Evolutionary conservation across 2,797 vertebrate genomes (phyloP), one percentile per base, ranked within the genome.

Genomic region (Hippoglossus hippoglossus): DNA sequence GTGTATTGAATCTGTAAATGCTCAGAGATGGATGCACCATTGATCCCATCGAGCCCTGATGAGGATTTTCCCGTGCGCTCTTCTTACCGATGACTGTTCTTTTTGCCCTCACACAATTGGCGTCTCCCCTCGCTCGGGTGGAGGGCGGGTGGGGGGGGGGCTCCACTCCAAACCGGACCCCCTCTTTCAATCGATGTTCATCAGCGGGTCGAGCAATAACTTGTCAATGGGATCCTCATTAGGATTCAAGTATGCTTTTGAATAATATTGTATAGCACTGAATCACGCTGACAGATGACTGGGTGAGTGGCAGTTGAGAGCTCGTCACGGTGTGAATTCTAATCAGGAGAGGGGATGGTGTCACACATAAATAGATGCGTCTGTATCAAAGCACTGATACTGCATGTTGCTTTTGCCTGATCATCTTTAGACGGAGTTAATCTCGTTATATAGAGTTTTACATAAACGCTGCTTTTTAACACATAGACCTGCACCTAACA

Each of bases 191-290:
- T 91, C 87, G 71, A 91, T 90, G 79, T 85, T 83, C 90, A 89
- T 90, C 91, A 87, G 67, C 21, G 53, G 75, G 65, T 70, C 71
- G 2, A 34, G 87, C 88, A 83, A 87, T 87, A 89, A 77, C 69
- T 84, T 86, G 89, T 91, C 91, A 90, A 90, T 92, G 89, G 77
- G 86, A 92, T 89, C 70, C 89, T 92, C 89, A 92, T 93, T 92
- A 86, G 83, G 77, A 93, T 93, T 92, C 91, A 88, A 88, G 91
- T 75, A 57, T 49, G 79, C 87, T 91, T 89, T 86, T 76, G 83
- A 90, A 87, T 89, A 81, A 83, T 88, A 86, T 85, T 66, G 80
- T 80, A 80, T 59, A 63, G 83, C 60, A 76, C 68, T 77, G 90
- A 82, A 81, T 80, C 81, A 75, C 64, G 10, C 53, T 91, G 91